A percentile compares a stretch with the other conserved stretches of the same genome.
phyloP scores from a whole-genome alignment of 2,888 invertebrate genomes.

The Platerodrilus igneus region DNA sequence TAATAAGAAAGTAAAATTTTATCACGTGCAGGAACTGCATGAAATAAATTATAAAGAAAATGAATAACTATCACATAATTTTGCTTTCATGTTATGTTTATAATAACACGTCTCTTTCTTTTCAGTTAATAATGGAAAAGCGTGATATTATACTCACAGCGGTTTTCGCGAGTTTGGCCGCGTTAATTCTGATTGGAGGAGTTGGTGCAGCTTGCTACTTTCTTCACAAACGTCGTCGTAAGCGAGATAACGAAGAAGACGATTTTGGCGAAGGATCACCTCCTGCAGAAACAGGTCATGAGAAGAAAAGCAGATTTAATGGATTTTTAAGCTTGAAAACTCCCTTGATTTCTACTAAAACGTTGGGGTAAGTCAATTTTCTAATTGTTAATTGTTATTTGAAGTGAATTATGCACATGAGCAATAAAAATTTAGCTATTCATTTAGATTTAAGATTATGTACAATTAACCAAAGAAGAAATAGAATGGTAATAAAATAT shows the following conservation, averaged over 20 bases:
- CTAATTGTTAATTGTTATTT: too few relatives aligned
- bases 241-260: slow-evolving; percentile 54
- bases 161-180: slow-evolving; percentile 60
- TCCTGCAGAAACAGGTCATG: slow-evolving; percentile 39
- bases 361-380: slow-evolving; percentile 61
- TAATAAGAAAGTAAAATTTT: too few relatives aligned
- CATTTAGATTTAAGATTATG: too few relatives aligned
- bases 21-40: too few relatives aligned
- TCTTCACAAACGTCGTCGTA: slow-evolving; percentile 54
- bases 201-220: slow-evolving; percentile 56
- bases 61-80: too few relatives aligned
- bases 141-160: slow-evolving; percentile 62
- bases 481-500: too few relatives aligned
- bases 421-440: too few relatives aligned
- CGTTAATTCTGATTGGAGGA: slow-evolving; percentile 55
- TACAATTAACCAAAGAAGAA: too few relatives aligned
- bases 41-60: too few relatives aligned
- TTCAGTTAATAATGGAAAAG: slow-evolving; percentile 65
- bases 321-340: slow-evolving; percentile 68
- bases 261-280: slow-evolving; percentile 48
- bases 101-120: too few relatives aligned
- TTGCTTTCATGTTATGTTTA: too few relatives aligned
- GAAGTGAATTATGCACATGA: too few relatives aligned
- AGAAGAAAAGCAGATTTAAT: slow-evolving; percentile 57
- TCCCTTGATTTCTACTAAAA: slow-evolving; percentile 69